phyloP scores from a whole-genome alignment of 2,888 invertebrate genomes.

The Meandrusa payeni region DNA sequence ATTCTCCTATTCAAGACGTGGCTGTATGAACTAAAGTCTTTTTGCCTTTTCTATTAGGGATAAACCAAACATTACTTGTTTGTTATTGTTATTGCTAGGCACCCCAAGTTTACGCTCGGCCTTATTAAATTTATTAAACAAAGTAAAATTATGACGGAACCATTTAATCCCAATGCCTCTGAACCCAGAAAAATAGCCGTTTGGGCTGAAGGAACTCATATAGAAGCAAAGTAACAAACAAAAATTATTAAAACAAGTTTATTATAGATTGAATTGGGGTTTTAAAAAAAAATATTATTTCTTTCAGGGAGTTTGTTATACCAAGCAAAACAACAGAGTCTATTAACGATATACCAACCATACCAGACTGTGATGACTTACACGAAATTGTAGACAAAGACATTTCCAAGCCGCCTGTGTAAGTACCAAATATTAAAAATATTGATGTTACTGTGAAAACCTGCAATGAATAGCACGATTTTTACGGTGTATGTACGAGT shows the following conservation, averaged over 20 bases:
- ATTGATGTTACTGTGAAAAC: too few relatives aligned
- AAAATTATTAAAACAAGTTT: too few relatives aligned
- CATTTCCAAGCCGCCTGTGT: slow-evolving; percentile 60
- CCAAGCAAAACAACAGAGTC: slow-evolving; percentile 68
- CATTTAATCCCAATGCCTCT: slow-evolving; percentile 48
- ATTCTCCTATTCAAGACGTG: too few relatives aligned
- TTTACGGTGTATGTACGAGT: too few relatives aligned
- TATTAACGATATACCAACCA: slow-evolving; percentile 72
- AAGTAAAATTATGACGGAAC: slow-evolving; percentile 56
- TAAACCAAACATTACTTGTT: too few relatives aligned
- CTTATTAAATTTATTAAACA: too few relatives aligned
- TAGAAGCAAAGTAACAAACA: slow-evolving; percentile 70
- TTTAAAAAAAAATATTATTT: too few relatives aligned
- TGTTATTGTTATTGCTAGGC: slow-evolving; percentile 4
- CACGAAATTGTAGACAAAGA: slow-evolving; percentile 72
- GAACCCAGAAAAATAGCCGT: slow-evolving; percentile 70
- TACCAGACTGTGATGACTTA: slow-evolving; percentile 72
- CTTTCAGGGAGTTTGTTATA: slow-evolving; percentile 61
- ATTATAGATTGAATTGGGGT: too few relatives aligned
- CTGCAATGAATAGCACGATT: too few relatives aligned
- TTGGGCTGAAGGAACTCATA: slow-evolving; percentile 70
- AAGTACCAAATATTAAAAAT: too few relatives aligned
- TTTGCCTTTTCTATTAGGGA: too few relatives aligned
- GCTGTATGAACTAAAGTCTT: too few relatives aligned
- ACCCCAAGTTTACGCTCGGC: slow-evolving; percentile 1